A percentile compares a stretch with the other conserved stretches of the same genome.
Evolutionary conservation across 2,797 vertebrate genomes (phyloP).

Genomic region (Myotis planiceps): DNA sequence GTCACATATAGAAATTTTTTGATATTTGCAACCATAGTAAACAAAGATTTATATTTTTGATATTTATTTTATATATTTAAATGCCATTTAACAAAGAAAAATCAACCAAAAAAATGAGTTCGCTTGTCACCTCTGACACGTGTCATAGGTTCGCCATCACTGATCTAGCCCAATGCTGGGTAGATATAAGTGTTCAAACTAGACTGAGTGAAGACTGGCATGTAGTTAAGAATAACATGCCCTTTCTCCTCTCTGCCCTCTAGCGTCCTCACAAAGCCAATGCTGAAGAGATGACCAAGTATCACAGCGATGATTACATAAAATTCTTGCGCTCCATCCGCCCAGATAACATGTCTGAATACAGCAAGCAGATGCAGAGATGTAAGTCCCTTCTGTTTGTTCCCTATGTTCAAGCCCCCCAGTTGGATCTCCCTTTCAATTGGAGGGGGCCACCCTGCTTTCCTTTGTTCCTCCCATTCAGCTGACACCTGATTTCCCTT

Average conservation of each 20-base stretch:
- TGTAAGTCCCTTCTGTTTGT: slow-evolving; percentile 88
- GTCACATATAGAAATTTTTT: no score
- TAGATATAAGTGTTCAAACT: neutral
- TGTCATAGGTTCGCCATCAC: no score
- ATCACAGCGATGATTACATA: slow-evolving; percentile 99
- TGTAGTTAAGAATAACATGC: neutral
- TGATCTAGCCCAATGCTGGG: neutral
- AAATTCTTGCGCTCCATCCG: slow-evolving; percentile 97
- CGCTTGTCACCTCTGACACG: no score
- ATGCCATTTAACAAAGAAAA: no score
- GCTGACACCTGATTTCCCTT: neutral
- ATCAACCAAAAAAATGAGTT: no score
- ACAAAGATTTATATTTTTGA: no score
- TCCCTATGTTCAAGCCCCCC: neutral
- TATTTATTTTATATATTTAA: no score
- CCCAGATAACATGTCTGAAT: slow-evolving; percentile 99
- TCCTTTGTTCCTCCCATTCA: neutral
- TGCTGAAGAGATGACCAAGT: slow-evolving; percentile 99
- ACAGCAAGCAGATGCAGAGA: slow-evolving; percentile 99
- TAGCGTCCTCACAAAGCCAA: slow-evolving; percentile 98
- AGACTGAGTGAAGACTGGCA: neutral
- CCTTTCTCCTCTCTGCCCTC: slow-evolving; percentile 38
- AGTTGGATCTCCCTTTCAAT: neutral
- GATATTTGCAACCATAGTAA: no score
- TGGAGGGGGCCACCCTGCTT: neutral